Evolutionary conservation across 2,888 invertebrate genomes (phyloP).

Genomic region (Leptinotarsa juncta): DNA sequence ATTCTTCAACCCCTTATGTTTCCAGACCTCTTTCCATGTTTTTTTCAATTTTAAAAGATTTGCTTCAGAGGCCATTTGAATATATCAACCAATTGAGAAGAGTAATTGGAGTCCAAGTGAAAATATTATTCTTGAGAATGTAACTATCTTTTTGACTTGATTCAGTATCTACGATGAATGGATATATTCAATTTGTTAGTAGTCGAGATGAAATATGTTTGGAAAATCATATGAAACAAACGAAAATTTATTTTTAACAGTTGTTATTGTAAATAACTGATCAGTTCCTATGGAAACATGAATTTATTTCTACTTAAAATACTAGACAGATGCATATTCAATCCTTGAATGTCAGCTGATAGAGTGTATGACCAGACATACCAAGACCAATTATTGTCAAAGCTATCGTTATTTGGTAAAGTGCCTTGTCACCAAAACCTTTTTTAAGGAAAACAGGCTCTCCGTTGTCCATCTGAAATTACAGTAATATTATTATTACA

Average conservation of each 20-base stretch:
- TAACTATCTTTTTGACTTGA: too few species aligned
- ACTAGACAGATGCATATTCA: constrained; percentile 3
- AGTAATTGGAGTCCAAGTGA: too few species aligned
- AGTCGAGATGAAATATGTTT: too few species aligned
- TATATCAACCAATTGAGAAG: too few species aligned
- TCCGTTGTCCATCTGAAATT: constrained; percentile 70
- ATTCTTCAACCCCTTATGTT: too few species aligned
- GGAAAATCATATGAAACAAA: neutral
- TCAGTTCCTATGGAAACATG: neutral
- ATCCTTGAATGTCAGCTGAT: constrained; percentile 52
- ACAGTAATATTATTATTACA: neutral
- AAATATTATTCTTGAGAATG: too few species aligned
- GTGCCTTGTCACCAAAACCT: constrained; percentile 68
- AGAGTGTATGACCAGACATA: constrained; percentile 55
- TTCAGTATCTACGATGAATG: too few species aligned
- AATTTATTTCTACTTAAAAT: neutral
- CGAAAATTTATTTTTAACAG: neutral
- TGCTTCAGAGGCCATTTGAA: too few species aligned
- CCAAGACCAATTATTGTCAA: constrained; percentile 61
- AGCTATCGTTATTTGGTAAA: constrained; percentile 64
- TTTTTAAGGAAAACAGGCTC: constrained; percentile 72
- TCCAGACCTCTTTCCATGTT: too few species aligned
- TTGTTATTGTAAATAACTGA: neutral
- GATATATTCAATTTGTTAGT: too few species aligned
- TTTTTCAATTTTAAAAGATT: too few species aligned